A percentile compares a stretch with the other conserved stretches of the same genome.
Evolutionary conservation across 2,113 vertebrate species (phyloP).

Genomic region (Turdus rufiventris): DNA sequence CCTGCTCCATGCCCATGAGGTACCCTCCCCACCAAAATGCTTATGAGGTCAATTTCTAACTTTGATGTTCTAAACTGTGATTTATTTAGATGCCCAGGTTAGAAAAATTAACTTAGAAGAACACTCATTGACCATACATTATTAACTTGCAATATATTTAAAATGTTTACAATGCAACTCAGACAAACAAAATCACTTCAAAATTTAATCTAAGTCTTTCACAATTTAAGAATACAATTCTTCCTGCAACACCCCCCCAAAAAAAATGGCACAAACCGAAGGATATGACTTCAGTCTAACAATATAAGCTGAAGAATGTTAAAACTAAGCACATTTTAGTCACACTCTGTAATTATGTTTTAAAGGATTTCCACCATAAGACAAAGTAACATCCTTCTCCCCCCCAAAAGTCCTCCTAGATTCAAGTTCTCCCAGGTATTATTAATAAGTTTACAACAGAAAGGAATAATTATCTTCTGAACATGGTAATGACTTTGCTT

Average conservation of each 20-base stretch:
- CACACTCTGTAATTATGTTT: not conserved
- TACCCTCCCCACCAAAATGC: not conserved
- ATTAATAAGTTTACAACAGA: not conserved
- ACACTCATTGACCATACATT: not conserved
- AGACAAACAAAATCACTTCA: not conserved
- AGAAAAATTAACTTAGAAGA: not conserved
- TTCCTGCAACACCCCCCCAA: accelerated
- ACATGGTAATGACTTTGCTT: not conserved
- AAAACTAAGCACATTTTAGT: not conserved
- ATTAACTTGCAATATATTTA: not conserved
- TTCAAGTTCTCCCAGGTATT: not conserved
- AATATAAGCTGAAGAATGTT: not conserved
- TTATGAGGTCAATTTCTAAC: not conserved
- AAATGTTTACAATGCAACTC: not conserved
- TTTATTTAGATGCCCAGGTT: not conserved
- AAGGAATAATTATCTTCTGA: not conserved
- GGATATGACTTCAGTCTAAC: not conserved
- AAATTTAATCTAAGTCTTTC: not conserved
- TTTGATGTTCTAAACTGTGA: not conserved
- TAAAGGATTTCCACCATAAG: not conserved
- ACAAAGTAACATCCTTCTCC: not conserved
- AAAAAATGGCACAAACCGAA: not conserved
- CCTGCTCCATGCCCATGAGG: not conserved
- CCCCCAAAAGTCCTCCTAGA: not conserved
- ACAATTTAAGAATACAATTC: not conserved